Conservation (phyloP, 2,797 vertebrate genomes). For the Micrastur ruficollis region DNA sequence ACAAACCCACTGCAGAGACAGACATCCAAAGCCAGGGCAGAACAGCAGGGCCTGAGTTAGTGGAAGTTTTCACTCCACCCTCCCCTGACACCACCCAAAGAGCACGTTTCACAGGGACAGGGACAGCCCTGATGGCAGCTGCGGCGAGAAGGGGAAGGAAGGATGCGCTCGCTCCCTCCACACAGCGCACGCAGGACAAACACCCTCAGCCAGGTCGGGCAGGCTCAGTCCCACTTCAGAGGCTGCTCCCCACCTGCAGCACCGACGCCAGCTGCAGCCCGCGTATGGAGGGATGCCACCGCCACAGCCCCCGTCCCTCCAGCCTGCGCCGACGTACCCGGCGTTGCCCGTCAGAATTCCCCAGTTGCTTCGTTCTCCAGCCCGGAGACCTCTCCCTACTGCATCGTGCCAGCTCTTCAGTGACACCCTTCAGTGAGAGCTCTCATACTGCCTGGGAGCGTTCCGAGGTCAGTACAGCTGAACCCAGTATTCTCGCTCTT, state of each 20-base stretch:
- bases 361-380: not conserved
- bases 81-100: not conserved
- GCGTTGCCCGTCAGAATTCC: not conserved
- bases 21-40: fast-evolving
- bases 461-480: too few relatives aligned
- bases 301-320: not conserved
- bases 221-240: not conserved
- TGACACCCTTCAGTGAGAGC: not conserved
- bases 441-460: not conserved
- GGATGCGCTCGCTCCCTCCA: fast-evolving
- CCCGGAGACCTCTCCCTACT: not conserved
- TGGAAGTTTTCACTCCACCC: not conserved
- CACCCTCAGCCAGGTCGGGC: not conserved
- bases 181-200: fast-evolving
- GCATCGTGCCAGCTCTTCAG: not conserved
- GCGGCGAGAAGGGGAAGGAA: not conserved
- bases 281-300: too few relatives aligned
- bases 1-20: not conserved
- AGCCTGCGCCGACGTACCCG: not conserved
- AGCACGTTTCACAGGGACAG: not conserved
- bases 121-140: too few relatives aligned
- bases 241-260: not conserved
- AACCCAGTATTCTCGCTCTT: not conserved
- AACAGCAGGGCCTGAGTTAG: fast-evolving
- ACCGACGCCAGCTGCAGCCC: not conserved